Evolutionary conservation across 2,113 vertebrate species (phyloP).

Genomic region (Arvicanthis niloticus): DNA sequence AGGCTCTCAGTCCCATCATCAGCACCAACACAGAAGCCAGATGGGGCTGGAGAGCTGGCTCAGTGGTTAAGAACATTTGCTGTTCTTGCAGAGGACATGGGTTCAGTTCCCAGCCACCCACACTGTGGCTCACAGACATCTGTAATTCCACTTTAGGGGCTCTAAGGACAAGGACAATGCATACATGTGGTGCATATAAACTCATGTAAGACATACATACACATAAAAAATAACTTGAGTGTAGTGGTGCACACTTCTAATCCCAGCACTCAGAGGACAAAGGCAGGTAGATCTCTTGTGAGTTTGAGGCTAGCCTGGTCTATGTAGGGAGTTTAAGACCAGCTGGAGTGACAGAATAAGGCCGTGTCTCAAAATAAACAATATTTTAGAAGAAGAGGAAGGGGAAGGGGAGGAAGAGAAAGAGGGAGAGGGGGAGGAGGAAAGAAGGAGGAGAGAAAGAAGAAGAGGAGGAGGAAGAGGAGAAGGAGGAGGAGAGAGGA

Average conservation of each 20-base stretch:
- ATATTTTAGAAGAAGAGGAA: not conserved
- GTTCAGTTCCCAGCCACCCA: not conserved
- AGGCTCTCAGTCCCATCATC: not conserved
- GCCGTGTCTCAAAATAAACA: not conserved
- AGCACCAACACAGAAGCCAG: not conserved
- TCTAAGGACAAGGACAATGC: not conserved
- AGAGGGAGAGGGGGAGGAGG: no score
- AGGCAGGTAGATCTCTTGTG: not conserved
- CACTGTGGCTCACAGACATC: not conserved
- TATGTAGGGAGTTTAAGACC: not conserved
- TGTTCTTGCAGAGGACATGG: not conserved
- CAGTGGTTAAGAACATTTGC: not conserved
- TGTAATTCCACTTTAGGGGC: not conserved
- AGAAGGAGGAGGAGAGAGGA: not conserved
- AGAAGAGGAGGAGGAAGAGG: not conserved
- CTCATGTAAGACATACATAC: not conserved
- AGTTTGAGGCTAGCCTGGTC: not conserved
- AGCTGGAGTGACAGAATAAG: not conserved
- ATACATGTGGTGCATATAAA: not conserved
- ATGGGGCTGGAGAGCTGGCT: not conserved
- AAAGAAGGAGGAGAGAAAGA: accelerated
- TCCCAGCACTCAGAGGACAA: not conserved
- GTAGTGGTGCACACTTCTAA: not conserved
- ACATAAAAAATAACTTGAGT: not conserved
- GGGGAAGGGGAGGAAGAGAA: not conserved